phyloP scores from a whole-genome alignment of 2,113 vertebrate genomes.

The Upupa epops region DNA sequence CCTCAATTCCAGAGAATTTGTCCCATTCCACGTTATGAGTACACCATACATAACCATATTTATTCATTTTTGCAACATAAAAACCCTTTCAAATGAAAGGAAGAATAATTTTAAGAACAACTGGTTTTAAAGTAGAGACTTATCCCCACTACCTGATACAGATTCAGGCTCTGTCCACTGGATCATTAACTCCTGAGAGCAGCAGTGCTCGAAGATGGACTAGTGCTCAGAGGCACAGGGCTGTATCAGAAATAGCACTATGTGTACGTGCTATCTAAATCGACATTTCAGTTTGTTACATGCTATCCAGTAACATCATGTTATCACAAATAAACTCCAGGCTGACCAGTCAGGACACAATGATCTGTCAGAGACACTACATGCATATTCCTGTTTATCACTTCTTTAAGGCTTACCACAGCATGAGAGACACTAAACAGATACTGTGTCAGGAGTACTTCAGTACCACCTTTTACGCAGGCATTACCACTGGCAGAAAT shows the following conservation, averaged over 20 bases:
- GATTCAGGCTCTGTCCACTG: neutral
- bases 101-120: neutral
- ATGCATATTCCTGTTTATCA: neutral
- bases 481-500: neutral
- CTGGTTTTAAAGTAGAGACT: neutral
- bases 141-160: neutral
- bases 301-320: neutral
- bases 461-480: neutral
- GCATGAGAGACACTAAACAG: neutral
- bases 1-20: neutral
- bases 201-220: fast-evolving
- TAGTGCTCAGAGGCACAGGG: neutral
- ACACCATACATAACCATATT: neutral
- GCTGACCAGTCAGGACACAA: neutral
- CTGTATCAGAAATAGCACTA: neutral
- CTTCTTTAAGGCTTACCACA: neutral
- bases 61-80: neutral
- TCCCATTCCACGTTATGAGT: neutral
- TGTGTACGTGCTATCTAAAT: neutral
- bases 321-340: neutral
- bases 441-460: neutral
- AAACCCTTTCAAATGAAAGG: neutral
- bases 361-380: neutral
- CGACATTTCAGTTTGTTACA: neutral
- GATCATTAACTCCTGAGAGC: neutral